These are phyloP conservation scores for Acanthurus leucopareius DNA, from an alignment of 2,797 vertebrate species.

Conservation along the genomic window DNA sequence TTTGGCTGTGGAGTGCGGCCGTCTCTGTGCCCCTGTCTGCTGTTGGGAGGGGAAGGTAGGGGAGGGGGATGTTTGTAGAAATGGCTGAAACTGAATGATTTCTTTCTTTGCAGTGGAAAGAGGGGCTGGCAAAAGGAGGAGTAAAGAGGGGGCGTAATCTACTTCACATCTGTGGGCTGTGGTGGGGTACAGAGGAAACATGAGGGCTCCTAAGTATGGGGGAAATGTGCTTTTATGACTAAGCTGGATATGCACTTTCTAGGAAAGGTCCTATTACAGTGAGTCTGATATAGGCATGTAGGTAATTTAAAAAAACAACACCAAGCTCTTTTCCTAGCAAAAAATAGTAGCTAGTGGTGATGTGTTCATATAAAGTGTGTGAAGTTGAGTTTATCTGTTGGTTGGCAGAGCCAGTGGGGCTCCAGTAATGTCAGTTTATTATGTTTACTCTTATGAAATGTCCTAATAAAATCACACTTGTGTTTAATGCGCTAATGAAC, in stretches of 20 bases:
- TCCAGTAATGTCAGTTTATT: not conserved
- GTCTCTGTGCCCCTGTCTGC: conserved; percentile 76
- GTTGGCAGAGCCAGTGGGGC: not conserved
- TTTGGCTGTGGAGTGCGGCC: conserved; percentile 73
- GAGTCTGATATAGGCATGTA: not conserved
- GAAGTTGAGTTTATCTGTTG: not conserved
- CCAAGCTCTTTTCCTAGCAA: not conserved
- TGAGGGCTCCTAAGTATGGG: conserved; percentile 32
- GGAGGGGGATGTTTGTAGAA: conserved; percentile 71
- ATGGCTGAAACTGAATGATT: conserved; percentile 81
- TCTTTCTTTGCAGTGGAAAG: conserved; percentile 83
- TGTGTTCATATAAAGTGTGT: too few species aligned
- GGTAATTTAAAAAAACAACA: not conserved
- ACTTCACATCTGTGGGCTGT: conserved; percentile 83
- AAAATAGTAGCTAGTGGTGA: too few species aligned
- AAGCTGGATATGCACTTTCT: conserved; percentile 51
- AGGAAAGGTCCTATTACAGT: conserved; percentile 9
- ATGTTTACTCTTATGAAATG: not conserved
- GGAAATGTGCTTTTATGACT: conserved; percentile 49
- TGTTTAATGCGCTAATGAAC: too few species aligned
- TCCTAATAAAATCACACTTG: too few species aligned
- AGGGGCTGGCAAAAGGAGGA: conserved; percentile 65
- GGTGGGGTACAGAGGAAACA: conserved; percentile 63
- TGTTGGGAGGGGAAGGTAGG: conserved; percentile 60
- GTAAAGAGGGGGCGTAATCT: conserved; percentile 74